Evolutionary conservation across 2,113 vertebrate genomes (phyloP).

Genomic region (Tetraodon nigroviridis): DNA sequence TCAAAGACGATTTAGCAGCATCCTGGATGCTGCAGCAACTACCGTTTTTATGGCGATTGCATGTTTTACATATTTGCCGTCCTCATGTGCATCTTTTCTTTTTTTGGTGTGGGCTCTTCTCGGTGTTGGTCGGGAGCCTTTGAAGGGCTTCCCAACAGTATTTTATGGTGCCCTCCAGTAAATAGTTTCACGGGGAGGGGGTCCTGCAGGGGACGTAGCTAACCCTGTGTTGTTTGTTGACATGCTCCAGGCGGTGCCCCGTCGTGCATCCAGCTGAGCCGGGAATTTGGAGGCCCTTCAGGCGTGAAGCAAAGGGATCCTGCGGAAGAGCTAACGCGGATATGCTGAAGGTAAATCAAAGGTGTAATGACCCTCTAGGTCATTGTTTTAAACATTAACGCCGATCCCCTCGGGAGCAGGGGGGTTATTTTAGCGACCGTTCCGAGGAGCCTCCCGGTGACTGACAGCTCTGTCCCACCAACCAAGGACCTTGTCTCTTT

Average conservation of each 20-base stretch:
- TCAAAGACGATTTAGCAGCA: slow-evolving; percentile 24
- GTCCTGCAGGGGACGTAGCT: slow-evolving; percentile 26
- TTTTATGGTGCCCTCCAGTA: slow-evolving; percentile 44
- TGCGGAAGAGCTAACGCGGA: background rate
- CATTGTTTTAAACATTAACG: slow-evolving; percentile 15
- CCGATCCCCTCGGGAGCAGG: background rate
- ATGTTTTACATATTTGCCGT: too few species aligned
- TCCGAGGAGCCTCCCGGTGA: slow-evolving; percentile 22
- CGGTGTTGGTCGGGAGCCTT: slow-evolving; percentile 16
- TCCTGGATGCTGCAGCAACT: too few species aligned
- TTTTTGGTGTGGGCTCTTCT: too few species aligned
- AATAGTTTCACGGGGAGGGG: slow-evolving; percentile 40
- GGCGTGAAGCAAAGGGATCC: slow-evolving; percentile 1
- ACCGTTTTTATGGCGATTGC: too few species aligned
- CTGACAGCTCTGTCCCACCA: slow-evolving; percentile 12
- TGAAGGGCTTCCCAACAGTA: slow-evolving; percentile 23
- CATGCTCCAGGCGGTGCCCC: slow-evolving; percentile 63
- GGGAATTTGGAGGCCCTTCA: slow-evolving; percentile 59
- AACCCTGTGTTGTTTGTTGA: slow-evolving; percentile 48
- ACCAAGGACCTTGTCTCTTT: slow-evolving; percentile 42
- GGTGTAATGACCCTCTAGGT: background rate
- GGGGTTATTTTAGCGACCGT: slow-evolving; percentile 14
- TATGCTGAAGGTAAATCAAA: background rate
- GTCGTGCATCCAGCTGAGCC: slow-evolving; percentile 64
- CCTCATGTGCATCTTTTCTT: too few species aligned